These are phyloP conservation scores for Piprites chloris DNA, from an alignment of 2,113 vertebrate genomes.

Conservation along the genomic window DNA sequence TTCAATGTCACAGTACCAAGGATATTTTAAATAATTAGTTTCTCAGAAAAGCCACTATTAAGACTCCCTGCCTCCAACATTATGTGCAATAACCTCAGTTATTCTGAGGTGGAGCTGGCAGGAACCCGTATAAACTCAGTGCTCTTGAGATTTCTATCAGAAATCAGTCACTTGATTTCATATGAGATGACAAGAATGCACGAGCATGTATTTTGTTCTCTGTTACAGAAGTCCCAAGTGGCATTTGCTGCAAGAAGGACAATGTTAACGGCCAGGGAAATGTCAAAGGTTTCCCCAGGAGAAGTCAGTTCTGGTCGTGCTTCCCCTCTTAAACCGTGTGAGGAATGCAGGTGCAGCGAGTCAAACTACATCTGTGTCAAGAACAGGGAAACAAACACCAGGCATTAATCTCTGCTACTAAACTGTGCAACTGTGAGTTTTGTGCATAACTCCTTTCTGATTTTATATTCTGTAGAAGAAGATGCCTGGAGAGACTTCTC, in stretches of 20 bases:
- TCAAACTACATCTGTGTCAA: background rate
- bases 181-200: slow-evolving; percentile 2
- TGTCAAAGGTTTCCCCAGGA: slow-evolving; percentile 24
- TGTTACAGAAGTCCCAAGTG: slow-evolving; percentile 11
- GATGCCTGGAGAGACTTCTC: background rate
- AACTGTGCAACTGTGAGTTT: background rate
- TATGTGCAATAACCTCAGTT: background rate
- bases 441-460: background rate
- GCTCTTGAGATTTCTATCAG: background rate
- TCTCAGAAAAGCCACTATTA: background rate
- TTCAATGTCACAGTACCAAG: background rate
- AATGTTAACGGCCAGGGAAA: background rate
- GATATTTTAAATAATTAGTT: background rate
- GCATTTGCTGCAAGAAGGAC: slow-evolving; percentile 25
- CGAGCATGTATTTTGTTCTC: background rate
- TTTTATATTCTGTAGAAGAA: background rate
- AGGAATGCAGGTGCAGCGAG: background rate
- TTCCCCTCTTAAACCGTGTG: background rate
- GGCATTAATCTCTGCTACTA: background rate
- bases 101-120: background rate
- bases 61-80: background rate
- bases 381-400: background rate
- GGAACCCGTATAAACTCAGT: background rate
- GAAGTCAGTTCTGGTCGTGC: background rate
- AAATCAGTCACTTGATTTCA: slow-evolving; percentile 20